Evolutionary conservation across 2,888 invertebrate genomes (phyloP).

Genomic region (Drosophila differens): DNA sequence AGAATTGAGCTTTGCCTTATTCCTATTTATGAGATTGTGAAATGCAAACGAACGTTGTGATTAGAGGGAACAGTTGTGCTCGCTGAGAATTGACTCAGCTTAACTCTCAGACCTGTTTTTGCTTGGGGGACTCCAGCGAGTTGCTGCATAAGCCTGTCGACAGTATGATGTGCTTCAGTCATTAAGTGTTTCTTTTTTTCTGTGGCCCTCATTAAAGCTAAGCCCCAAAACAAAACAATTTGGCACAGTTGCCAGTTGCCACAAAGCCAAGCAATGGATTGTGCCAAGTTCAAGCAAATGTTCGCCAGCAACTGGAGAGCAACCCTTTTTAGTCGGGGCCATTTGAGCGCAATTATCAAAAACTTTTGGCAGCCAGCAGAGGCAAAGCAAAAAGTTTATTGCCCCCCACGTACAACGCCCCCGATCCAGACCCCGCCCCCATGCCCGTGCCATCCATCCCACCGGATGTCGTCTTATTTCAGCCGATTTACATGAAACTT

Average conservation of each 20-base stretch:
- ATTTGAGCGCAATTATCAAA: constrained; percentile 76
- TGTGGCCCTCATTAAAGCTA: constrained; percentile 63
- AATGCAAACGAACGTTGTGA: constrained; percentile 65
- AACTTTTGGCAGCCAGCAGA: constrained; percentile 59
- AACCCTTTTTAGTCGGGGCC: constrained; percentile 69
- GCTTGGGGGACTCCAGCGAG: constrained; percentile 16
- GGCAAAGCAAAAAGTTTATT: constrained; percentile 61
- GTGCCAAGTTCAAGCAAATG: constrained; percentile 33
- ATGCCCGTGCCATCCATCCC: background rate
- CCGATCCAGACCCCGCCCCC: background rate
- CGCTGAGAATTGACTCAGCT: constrained; percentile 35
- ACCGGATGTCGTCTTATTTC: constrained; percentile 66
- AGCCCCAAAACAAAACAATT: constrained; percentile 60
- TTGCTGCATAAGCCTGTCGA: constrained; percentile 51
- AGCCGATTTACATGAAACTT: constrained; percentile 75
- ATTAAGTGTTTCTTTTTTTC: constrained; percentile 64
- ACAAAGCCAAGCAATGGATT: constrained; percentile 44
- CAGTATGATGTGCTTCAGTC: constrained; percentile 67
- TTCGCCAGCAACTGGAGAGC: constrained; percentile 30
- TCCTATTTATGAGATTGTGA: constrained; percentile 73
- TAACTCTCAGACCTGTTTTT: constrained; percentile 13
- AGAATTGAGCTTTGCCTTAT: constrained; percentile 59
- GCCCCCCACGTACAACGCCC: background rate
- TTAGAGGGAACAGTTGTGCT: constrained; percentile 37
- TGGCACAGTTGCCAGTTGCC: constrained; percentile 47